phyloP scores from a whole-genome alignment of 2,797 vertebrate species.

The Etheostoma nigrum region DNA sequence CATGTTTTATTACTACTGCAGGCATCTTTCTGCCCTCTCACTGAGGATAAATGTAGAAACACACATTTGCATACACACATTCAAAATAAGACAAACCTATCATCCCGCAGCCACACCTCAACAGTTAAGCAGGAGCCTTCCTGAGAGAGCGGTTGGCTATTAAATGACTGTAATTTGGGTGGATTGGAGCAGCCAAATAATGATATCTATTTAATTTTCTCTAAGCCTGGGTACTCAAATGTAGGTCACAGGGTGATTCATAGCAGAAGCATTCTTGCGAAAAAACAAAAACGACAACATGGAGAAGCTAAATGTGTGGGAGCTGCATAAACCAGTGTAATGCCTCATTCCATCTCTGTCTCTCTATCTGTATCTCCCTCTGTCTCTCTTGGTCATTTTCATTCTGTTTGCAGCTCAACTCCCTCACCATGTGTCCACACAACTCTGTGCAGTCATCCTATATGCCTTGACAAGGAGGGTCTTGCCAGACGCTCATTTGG shows the following conservation, averaged over 20 bases:
- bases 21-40: background rate
- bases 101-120: background rate
- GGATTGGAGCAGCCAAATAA: constrained; percentile 49
- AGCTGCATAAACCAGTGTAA: constrained; percentile 42
- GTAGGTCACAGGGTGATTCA: constrained; percentile 76
- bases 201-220: constrained; percentile 67
- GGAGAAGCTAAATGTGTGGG: constrained; percentile 56
- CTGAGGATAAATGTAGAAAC: background rate
- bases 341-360: constrained; percentile 54
- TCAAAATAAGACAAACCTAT: background rate
- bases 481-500: constrained; percentile 71
- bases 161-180: constrained; percentile 57
- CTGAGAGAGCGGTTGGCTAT: constrained; percentile 33
- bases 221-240: constrained; percentile 56
- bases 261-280: constrained; percentile 54
- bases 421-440: constrained; percentile 63
- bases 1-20: constrained; percentile 4
- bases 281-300: constrained; percentile 58
- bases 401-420: constrained; percentile 69
- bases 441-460: constrained; percentile 56
- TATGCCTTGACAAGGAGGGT: constrained; percentile 70
- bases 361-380: constrained; percentile 42
- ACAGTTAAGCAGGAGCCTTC: constrained; percentile 14
- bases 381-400: constrained; percentile 74
- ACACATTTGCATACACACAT: constrained; percentile 13